Percentiles rank a stretch among this genome's conserved stretches.
Evolutionary conservation across 2,888 invertebrate genomes (phyloP).

Genomic region (Drosophila anomelani): DNA sequence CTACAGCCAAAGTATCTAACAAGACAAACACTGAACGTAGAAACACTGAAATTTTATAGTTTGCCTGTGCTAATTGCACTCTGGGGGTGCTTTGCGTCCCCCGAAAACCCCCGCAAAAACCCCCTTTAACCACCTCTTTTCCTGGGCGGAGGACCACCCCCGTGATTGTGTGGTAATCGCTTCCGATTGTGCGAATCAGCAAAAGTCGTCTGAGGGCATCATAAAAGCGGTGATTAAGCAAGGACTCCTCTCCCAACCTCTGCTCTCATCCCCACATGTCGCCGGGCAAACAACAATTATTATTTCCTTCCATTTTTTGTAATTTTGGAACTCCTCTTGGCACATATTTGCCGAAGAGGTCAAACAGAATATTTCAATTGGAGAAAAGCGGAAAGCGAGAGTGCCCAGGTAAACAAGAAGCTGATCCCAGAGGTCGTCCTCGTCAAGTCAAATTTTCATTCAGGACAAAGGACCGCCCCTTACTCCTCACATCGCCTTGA

Average conservation of each 20-base stretch:
- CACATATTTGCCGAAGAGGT: conserved; percentile 58
- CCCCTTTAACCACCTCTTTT: conserved; percentile 2
- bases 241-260: background rate
- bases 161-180: conserved; percentile 67
- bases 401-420: conserved; percentile 58
- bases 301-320: conserved; percentile 12
- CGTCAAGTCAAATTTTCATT: conserved; percentile 53
- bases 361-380: conserved; percentile 75
- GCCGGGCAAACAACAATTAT: conserved; percentile 5
- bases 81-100: conserved; percentile 69
- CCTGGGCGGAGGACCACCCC: background rate
- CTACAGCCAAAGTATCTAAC: conserved; percentile 69
- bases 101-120: background rate
- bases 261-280: background rate
- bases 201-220: conserved; percentile 65
- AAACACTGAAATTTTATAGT: conserved; percentile 81
- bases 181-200: conserved; percentile 80
- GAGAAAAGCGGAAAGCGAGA: conserved; percentile 34
- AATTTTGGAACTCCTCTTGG: conserved; percentile 5
- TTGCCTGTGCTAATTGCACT: conserved; percentile 79
- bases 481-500: background rate
- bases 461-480: conserved; percentile 40
- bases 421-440: conserved; percentile 57
- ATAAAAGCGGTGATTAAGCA: conserved; percentile 73
- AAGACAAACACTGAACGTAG: conserved; percentile 75